Evolutionary conservation across 1,140 invertebrate species (phyloP).

Genomic region (Hylaeus volcanicus): DNA sequence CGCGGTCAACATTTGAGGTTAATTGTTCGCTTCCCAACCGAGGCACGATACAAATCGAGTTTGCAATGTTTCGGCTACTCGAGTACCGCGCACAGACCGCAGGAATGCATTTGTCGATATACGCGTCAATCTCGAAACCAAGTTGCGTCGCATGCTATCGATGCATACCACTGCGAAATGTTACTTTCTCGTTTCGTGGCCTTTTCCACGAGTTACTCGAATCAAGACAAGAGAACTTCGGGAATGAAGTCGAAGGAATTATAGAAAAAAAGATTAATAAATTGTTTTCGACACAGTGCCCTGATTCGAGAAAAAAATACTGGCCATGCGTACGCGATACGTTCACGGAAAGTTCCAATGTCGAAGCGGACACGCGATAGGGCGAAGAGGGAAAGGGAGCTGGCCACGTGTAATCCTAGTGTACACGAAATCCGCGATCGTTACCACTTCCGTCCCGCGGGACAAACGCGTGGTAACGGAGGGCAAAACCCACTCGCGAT

Average conservation of each 20-base stretch:
- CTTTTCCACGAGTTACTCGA: no score
- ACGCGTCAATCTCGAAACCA: neutral
- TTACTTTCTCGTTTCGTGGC: neutral
- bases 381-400: no score
- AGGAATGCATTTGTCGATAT: slow-evolving; percentile 10
- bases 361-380: neutral
- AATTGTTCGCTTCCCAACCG: slow-evolving; percentile 31
- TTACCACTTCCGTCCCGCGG: slow-evolving; percentile 13
- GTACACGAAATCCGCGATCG: slow-evolving; percentile 16
- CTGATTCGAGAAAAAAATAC: no score
- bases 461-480: slow-evolving; percentile 11
- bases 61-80: slow-evolving; percentile 10
- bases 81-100: neutral
- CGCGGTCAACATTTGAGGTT: slow-evolving; percentile 25
- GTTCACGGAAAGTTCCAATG: slow-evolving; percentile 3
- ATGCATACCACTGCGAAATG: neutral
- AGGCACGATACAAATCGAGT: slow-evolving; percentile 32
- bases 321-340: neutral
- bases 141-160: neutral
- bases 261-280: no score
- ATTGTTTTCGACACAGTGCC: no score
- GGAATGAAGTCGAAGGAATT: no score
- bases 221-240: no score
- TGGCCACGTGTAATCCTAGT: slow-evolving; percentile 20
- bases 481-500: slow-evolving; percentile 39